phyloP scores from a whole-genome alignment of 2,797 vertebrate genomes.

The Sebastes trivittatus region DNA sequence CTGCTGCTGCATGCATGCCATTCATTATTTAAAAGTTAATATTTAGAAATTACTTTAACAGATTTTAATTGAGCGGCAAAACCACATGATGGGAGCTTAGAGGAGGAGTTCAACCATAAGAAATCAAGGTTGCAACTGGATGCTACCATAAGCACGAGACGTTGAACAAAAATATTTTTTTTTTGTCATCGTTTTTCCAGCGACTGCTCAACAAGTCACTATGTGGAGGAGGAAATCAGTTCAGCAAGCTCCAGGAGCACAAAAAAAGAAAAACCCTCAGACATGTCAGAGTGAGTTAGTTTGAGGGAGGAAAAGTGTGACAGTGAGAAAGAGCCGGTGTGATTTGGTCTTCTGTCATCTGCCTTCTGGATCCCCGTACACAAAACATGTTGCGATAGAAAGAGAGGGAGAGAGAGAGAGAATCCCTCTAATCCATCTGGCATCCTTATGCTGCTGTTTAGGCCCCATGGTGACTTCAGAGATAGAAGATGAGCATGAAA shows the following conservation, averaged over 20 bases:
- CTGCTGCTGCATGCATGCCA: conserved; percentile 33
- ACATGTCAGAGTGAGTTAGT: conserved; percentile 64
- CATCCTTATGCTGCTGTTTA: conserved; percentile 88
- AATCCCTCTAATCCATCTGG: conserved; percentile 85
- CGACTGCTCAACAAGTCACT: conserved; percentile 20
- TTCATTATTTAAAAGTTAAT: conserved; percentile 21
- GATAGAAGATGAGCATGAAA: conserved; percentile 90
- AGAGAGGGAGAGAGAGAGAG: conserved; percentile 51
- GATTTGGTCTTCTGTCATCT: conserved; percentile 72
- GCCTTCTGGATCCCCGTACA: conserved; percentile 68
- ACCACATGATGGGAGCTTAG: neutral
- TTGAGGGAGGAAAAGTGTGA: conserved; percentile 64
- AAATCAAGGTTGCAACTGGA: neutral
- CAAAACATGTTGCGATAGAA: conserved; percentile 68
- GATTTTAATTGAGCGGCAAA: conserved; percentile 5
- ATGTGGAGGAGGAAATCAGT: conserved; percentile 53
- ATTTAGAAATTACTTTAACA: conserved; percentile 1
- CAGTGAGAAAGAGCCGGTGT: conserved; percentile 67
- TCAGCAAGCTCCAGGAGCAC: conserved; percentile 31
- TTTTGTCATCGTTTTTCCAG: conserved; percentile 43
- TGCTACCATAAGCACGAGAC: neutral
- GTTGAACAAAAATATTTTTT: neutral
- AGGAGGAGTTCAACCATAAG: neutral
- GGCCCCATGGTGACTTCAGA: conserved; percentile 82
- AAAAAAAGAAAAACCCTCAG: neutral